A percentile compares a stretch with the other conserved stretches of the same genome.
Evolutionary conservation across 2,888 invertebrate genomes (phyloP).

Genomic region (Polydrusus pterygomalis): DNA sequence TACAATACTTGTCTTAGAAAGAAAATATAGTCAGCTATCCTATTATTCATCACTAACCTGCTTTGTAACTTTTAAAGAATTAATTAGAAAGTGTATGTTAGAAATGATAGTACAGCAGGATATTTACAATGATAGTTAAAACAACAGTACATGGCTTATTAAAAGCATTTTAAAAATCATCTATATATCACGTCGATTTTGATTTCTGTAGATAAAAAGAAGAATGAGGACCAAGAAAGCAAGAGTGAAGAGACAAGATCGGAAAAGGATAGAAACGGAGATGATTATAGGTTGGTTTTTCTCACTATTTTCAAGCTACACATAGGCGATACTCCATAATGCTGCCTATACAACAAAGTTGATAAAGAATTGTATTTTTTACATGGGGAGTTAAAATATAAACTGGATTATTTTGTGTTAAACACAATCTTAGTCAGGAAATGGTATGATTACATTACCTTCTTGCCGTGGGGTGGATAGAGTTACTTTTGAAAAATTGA

Average conservation of each 20-base stretch:
- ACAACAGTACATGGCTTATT: slow-evolving; percentile 38
- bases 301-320: slow-evolving; percentile 28
- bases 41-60: background rate
- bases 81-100: background rate
- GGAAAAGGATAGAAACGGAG: slow-evolving; percentile 47
- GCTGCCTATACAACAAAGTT: slow-evolving; percentile 25
- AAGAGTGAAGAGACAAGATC: slow-evolving; percentile 37
- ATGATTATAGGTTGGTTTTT: slow-evolving; percentile 63
- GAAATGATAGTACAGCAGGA: background rate
- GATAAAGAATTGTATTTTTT: slow-evolving; percentile 28
- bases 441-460: background rate
- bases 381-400: slow-evolving; percentile 42
- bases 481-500: too few relatives aligned
- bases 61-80: too few relatives aligned
- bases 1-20: background rate
- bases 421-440: background rate
- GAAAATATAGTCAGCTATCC: background rate
- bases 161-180: slow-evolving; percentile 48
- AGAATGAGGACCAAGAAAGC: slow-evolving; percentile 39
- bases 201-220: slow-evolving; percentile 66
- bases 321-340: slow-evolving; percentile 40
- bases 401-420: slow-evolving; percentile 22
- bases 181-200: slow-evolving; percentile 65
- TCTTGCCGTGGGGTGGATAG: background rate
- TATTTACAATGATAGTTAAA: slow-evolving; percentile 6